These are phyloP conservation scores for Dendronephthya gigantea DNA, from an alignment of 64 coral and sea anemone species.

Conservation along the genomic window DNA sequence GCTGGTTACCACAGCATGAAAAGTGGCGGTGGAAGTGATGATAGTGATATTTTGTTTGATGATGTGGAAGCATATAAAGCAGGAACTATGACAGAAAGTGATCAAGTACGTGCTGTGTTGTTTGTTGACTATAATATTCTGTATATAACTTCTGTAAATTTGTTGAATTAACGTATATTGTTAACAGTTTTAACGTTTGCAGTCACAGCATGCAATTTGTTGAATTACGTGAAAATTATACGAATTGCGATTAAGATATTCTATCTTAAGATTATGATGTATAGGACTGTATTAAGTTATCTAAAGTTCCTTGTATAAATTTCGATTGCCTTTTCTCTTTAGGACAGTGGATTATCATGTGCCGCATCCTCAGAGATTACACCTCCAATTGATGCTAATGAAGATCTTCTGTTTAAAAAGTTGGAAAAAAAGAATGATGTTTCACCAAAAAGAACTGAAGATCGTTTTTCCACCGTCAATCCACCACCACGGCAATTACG, in stretches of 20 bases:
- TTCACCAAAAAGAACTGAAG: neutral
- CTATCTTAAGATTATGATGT: too few relatives aligned
- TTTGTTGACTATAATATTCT: too few relatives aligned
- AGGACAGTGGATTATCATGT: neutral
- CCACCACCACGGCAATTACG: neutral
- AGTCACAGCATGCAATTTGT: too few relatives aligned
- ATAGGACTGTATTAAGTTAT: too few relatives aligned
- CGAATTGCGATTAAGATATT: too few relatives aligned
- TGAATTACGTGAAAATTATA: too few relatives aligned
- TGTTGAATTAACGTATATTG: too few relatives aligned
- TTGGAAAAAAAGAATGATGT: neutral
- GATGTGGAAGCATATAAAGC: conserved; percentile 30
- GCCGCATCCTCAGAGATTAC: neutral
- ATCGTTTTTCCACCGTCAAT: too few relatives aligned
- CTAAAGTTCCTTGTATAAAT: too few relatives aligned
- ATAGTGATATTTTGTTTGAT: conserved; percentile 59
- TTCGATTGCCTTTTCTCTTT: too few relatives aligned
- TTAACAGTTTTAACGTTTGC: too few relatives aligned
- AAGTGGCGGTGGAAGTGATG: conserved; percentile 41
- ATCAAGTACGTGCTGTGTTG: neutral
- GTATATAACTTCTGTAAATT: too few relatives aligned
- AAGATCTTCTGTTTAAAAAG: neutral
- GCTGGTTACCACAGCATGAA: conserved; percentile 59
- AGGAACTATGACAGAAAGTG: neutral
- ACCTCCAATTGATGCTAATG: neutral